Evolutionary conservation across 1,140 invertebrate genomes (phyloP), one percentile per base, ranked within the genome.

Genomic region (Drosophila kohkoa): DNA sequence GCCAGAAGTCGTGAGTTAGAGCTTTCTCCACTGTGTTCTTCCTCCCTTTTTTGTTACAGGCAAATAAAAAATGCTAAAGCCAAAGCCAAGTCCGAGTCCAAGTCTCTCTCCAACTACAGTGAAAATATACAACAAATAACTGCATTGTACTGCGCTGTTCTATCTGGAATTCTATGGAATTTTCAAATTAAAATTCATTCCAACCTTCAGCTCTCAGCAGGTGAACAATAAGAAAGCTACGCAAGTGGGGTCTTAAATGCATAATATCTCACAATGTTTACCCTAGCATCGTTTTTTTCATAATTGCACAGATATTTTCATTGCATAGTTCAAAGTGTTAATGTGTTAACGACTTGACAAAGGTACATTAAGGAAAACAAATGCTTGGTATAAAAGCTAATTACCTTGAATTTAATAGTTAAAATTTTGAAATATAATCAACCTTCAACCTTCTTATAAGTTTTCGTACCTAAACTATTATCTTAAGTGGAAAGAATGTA

Each of bases 41-140:
- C 35, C 32, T 62, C 3, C 20, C 20, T 25, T 25, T 4, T 25
- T 25, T 68, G 65, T 63, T 51, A 30, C 35, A 48, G 49, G 25
- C 38, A 81, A 79, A 85, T 81, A 85, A 77, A 81, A 85, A 51
- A 11, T 6, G 35, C 13, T 13, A 35, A 35, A 59, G 38, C 11
- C 15, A 35, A 35, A 46, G 45, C 11, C 55, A 43, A 38, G 35
- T 11, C 10, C 35, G 16, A 45, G 57, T 25, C 45, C 58, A 46
- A 46, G 68, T 38, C 2, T 3, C 1, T 32, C 6, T 32, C 35
- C 28, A 54, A 48, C 32, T 65, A 75, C 64, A 68, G 70, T 73
- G 46, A 59, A 52, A 16, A 52, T 35, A 11, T 30, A 45, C n/a
- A 45, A 46, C n/a, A 51, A 52, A 13, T 25, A 51, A 43, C 28